A percentile compares a stretch with the other conserved stretches of the same genome.
phyloP scores from a whole-genome alignment of 2,797 vertebrate species.

The Alectoris magna region DNA sequence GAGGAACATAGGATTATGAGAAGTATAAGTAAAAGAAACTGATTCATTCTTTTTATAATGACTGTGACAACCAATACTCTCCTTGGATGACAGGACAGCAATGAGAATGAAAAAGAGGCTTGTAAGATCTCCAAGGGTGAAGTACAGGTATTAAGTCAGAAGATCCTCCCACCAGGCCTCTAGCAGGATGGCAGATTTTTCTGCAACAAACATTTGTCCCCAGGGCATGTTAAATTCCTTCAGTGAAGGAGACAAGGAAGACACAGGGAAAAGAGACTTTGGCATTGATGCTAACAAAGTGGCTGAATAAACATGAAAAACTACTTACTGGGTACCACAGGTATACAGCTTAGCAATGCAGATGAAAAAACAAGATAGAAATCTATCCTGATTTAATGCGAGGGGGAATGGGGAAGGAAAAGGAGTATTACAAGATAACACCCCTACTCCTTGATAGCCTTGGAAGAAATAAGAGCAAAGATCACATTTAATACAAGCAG shows the following conservation, averaged over 20 bases:
- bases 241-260: conserved; percentile 51
- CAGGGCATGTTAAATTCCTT: conserved; percentile 50
- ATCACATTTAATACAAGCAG: background rate
- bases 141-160: conserved; percentile 31
- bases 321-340: background rate
- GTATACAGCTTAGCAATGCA: background rate
- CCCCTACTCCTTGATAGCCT: background rate
- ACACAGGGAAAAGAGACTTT: conserved; percentile 52
- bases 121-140: conserved; percentile 26
- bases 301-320: background rate
- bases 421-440: background rate
- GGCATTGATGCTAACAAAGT: conserved; percentile 23
- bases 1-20: background rate
- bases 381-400: background rate
- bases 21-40: background rate
- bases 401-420: background rate
- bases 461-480: background rate
- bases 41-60: conserved; percentile 16
- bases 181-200: conserved; percentile 39
- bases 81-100: conserved; percentile 27
- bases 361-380: background rate
- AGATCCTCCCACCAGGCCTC: conserved; percentile 56
- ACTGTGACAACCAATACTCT: conserved; percentile 32
- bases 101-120: background rate
- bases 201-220: conserved; percentile 22